Percentiles rank a stretch among this genome's conserved stretches.
Evolutionary conservation across 2,113 vertebrate genomes (phyloP).

Genomic region (Hipposideros armiger): DNA sequence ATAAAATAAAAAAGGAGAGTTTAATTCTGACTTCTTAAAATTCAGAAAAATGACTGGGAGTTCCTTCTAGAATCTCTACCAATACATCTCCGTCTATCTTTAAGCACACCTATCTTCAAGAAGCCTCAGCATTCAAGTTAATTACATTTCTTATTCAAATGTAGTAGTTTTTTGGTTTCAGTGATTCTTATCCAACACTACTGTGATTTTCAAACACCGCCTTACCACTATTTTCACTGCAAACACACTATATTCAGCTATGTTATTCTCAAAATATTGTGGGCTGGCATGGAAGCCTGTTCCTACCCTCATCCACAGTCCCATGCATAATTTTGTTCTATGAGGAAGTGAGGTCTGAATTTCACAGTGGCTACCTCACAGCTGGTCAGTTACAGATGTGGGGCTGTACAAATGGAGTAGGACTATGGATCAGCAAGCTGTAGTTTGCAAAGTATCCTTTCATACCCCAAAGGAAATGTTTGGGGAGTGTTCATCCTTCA

Average conservation of each 20-base stretch:
- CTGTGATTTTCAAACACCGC: not conserved
- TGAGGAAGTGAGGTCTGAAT: not conserved
- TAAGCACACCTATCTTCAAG: not conserved
- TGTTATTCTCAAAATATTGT: not conserved
- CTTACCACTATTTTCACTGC: not conserved
- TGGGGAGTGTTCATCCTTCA: not conserved
- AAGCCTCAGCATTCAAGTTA: not conserved
- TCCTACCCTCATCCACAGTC: not conserved
- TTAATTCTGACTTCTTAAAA: constrained; percentile 27
- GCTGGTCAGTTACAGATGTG: not conserved
- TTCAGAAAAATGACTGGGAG: constrained; percentile 27
- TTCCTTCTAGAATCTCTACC: constrained; percentile 19
- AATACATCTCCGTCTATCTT: not conserved
- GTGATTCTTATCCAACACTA: not conserved
- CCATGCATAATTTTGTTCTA: not conserved
- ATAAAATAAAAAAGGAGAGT: not conserved
- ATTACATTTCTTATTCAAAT: constrained; percentile 35
- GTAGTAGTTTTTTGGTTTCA: not conserved
- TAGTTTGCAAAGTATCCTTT: not conserved
- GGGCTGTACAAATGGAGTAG: not conserved
- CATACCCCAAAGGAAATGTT: not conserved
- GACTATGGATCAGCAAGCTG: not conserved
- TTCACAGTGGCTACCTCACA: not conserved
- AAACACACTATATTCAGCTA: constrained; percentile 17
- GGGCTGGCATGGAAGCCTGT: not conserved